Percentiles rank a stretch among this genome's conserved stretches.
Conservation (phyloP, 2,797 vertebrate genomes). For the Hybognathus amarus region DNA sequence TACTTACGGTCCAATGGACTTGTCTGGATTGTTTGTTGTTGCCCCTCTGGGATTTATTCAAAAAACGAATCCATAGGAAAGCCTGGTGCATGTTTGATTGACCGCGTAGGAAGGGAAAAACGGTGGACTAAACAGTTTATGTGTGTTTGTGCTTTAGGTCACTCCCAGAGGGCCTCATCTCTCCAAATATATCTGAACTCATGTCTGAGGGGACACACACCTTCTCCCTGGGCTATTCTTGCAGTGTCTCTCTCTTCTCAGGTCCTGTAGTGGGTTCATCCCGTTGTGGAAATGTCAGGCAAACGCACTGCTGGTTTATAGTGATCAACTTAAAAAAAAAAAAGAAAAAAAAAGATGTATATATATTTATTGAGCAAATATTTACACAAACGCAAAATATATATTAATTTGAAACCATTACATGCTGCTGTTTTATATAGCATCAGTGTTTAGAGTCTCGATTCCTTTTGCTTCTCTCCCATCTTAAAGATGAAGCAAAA, state of each 20-base stretch:
- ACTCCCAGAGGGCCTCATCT: slow-evolving; percentile 47
- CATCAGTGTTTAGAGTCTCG: background rate
- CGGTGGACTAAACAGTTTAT: background rate
- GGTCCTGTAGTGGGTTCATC: slow-evolving; percentile 33
- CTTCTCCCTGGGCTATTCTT: slow-evolving; percentile 52
- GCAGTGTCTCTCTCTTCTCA: slow-evolving; percentile 44
- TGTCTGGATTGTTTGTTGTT: background rate
- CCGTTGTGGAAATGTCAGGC: slow-evolving; percentile 50
- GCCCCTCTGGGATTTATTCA: background rate
- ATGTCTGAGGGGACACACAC: slow-evolving; percentile 40
- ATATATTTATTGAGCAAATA: no score
- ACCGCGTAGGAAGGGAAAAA: background rate
- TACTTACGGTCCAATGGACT: background rate
- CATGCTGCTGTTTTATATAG: background rate
- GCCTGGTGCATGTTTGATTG: slow-evolving; percentile 33
- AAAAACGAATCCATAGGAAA: background rate
- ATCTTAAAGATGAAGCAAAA: background rate
- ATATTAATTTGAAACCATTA: no score
- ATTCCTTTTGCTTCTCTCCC: background rate
- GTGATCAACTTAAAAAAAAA: background rate
- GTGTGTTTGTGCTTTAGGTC: slow-evolving; percentile 29
- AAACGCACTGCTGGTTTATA: background rate
- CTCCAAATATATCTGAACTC: slow-evolving; percentile 52
- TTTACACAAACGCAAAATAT: no score
- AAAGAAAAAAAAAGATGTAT: no score